Conservation (phyloP, 2,797 vertebrate species). For the Urosaurus nigricauda region DNA sequence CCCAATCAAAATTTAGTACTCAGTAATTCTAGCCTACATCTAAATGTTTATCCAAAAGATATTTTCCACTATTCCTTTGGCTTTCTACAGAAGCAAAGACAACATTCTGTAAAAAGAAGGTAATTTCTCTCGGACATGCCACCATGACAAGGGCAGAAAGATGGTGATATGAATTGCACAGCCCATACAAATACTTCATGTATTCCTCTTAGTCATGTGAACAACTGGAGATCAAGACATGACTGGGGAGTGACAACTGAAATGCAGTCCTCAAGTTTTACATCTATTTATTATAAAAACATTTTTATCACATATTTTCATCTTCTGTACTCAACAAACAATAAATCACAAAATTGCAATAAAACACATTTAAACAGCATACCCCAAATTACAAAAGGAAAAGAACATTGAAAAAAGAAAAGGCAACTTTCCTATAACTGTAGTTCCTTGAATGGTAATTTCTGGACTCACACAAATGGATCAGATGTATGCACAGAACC, state of each 20-base stretch:
- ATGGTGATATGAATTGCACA: background rate
- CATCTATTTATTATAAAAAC: background rate
- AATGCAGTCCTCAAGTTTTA: background rate
- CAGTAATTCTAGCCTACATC: background rate
- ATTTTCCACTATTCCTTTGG: background rate
- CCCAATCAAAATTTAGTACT: background rate
- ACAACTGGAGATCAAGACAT: background rate
- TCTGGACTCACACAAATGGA: too few species aligned
- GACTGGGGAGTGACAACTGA: background rate
- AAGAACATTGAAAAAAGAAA: background rate
- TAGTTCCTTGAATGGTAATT: too few species aligned
- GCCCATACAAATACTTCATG: background rate
- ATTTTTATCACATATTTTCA: background rate
- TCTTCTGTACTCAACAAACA: background rate
- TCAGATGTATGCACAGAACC: too few species aligned
- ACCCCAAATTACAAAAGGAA: background rate
- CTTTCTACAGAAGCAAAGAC: background rate
- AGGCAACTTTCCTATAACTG: too few species aligned
- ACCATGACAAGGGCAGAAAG: too few species aligned
- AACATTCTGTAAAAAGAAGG: background rate
- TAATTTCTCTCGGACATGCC: background rate
- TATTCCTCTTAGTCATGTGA: background rate
- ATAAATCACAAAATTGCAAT: background rate
- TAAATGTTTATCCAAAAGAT: constrained; percentile 4
- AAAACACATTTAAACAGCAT: background rate